Evolutionary conservation across 2,888 invertebrate species (phyloP).

Genomic region (Prenolepis imparis): DNA sequence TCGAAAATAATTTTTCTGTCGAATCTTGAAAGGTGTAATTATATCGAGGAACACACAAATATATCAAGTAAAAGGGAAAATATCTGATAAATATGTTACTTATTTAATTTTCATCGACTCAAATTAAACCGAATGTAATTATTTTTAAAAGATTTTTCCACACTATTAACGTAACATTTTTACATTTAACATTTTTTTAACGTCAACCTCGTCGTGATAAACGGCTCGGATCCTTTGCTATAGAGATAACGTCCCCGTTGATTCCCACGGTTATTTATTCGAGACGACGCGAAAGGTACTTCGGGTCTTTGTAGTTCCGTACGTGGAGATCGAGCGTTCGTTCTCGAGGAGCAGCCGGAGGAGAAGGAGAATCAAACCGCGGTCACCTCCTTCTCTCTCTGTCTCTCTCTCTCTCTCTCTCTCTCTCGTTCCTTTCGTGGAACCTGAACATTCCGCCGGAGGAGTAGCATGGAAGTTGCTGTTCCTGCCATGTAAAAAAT

Average conservation of each 20-base stretch:
- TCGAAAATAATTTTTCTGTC: too few species aligned
- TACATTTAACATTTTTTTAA: background rate
- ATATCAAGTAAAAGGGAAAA: background rate
- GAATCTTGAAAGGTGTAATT: background rate
- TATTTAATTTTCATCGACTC: background rate
- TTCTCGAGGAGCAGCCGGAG: background rate
- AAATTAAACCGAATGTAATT: background rate
- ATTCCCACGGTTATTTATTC: slow-evolving; percentile 48
- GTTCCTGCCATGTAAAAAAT: slow-evolving; percentile 37
- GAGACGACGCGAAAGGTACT: slow-evolving; percentile 44
- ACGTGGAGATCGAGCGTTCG: slow-evolving; percentile 44
- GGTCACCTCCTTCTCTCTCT: slow-evolving; percentile 46
- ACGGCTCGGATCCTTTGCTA: background rate
- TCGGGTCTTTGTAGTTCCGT: slow-evolving; percentile 39
- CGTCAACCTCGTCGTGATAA: slow-evolving; percentile 2
- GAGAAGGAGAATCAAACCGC: slow-evolving; percentile 38
- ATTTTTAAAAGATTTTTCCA: background rate
- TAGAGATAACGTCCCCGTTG: slow-evolving; percentile 1
- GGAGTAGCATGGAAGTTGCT: slow-evolving; percentile 30
- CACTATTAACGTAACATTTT: background rate
- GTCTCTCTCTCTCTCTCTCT: slow-evolving; percentile 49
- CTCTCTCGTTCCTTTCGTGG: slow-evolving; percentile 38
- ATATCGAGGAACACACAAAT: background rate
- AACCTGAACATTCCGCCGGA: slow-evolving; percentile 28
- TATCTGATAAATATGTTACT: background rate